Base-by-base conservation (phyloP, 1,140 invertebrate species). In the Drosophila nannoptera region DNA sequence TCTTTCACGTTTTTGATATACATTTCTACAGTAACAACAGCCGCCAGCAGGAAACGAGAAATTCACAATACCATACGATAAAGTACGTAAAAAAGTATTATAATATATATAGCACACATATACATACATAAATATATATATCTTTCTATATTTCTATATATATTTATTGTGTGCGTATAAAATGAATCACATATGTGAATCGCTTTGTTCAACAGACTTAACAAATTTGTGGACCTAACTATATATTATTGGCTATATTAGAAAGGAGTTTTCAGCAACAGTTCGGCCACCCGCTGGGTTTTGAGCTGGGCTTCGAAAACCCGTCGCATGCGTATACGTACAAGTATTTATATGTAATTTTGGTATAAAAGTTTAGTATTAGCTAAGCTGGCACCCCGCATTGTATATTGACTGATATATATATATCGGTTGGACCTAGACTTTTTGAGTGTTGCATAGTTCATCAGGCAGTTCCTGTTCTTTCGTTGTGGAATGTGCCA, bases 401-500 rank as follows among this genome's bases (percentile, higher is more conserved):
- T 38, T 67, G 59, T 53, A 36, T 67, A 48, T 60, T 14, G 4
- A 36, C 7, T 35, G 0, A 16, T 14, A 49, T 52, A 56, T 12
- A 63, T 7, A 35, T 35, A 14, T 48, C 11, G 11, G 16, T 31
- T 7, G 11, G n/a, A n/a, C 40, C 12, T 70, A 70, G 49, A 14
- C 29, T 48, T n/a, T 40, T 16, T 50, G 32, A 40, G 52, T 38
- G 9, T 8, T 43, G 11, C 58, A 45, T 12, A 48, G 33, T 29
- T 22, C 1, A 8, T 54, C 38, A 12, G 38, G 38, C 46, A 42
- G 40, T 31, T 61, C 45, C 35, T 50, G 22, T 22, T 32, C 45
- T 40, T 70, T 73, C 61, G 49, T 62, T 53, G 56, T 78, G 80
- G 80, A 84, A 86, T 84, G 81, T 50, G 70, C 68, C 11, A 75